Percentiles rank a stretch among this genome's conserved stretches.
Evolutionary conservation across 2,113 vertebrate species (phyloP).

Genomic region (Ammospiza caudacuta): DNA sequence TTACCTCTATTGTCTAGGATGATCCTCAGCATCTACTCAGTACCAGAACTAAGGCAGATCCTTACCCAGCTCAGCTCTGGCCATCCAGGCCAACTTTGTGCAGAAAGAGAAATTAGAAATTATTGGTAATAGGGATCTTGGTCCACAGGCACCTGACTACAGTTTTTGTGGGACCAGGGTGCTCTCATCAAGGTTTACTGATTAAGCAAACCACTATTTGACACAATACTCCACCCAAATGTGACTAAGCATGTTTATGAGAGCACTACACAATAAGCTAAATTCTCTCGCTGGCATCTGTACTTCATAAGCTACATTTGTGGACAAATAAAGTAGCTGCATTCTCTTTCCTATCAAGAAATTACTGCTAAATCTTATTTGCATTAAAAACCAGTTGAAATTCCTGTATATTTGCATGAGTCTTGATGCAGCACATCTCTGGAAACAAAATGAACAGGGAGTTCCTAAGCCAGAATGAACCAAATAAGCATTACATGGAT

Average conservation of each 20-base stretch:
- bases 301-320: neutral
- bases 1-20: neutral
- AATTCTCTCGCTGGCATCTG: neutral
- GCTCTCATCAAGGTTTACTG: neutral
- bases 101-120: neutral
- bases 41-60: neutral
- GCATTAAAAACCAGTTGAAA: neutral
- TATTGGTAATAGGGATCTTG: neutral
- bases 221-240: neutral
- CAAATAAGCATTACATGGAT: neutral
- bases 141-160: neutral
- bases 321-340: neutral
- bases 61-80: neutral
- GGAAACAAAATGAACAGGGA: neutral
- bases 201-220: neutral
- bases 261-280: neutral
- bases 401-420: neutral
- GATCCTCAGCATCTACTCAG: neutral
- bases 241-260: neutral
- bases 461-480: neutral
- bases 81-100: neutral
- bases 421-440: neutral
- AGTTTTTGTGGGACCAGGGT: fast-evolving
- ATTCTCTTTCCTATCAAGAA: neutral
- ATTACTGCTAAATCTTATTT: neutral